Conservation (phyloP, 2,888 invertebrate species). For the Crocallis elinguaria region DNA sequence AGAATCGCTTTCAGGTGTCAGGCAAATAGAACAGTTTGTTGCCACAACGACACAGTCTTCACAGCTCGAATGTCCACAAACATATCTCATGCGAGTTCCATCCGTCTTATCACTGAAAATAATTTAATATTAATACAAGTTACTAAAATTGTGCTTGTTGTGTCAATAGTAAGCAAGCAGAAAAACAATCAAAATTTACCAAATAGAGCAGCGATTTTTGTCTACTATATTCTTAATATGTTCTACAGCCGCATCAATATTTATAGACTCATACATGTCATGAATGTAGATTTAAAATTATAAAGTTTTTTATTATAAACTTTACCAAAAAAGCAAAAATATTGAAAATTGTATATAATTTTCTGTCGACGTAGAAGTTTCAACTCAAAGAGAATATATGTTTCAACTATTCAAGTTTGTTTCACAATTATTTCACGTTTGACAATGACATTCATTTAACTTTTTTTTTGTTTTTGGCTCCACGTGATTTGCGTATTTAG, state of each 20-base stretch:
- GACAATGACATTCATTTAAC: too few species aligned
- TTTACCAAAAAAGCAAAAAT: neutral
- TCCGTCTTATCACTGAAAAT: slow-evolving; percentile 60
- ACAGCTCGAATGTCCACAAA: slow-evolving; percentile 70
- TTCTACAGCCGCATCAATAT: slow-evolving; percentile 50
- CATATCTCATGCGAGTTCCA: slow-evolving; percentile 55
- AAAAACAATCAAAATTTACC: slow-evolving; percentile 50
- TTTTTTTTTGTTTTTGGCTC: too few species aligned
- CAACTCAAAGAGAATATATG: too few species aligned
- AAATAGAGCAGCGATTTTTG: slow-evolving; percentile 58
- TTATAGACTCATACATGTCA: slow-evolving; percentile 46
- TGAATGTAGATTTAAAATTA: neutral
- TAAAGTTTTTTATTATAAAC: neutral
- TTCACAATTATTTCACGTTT: too few species aligned
- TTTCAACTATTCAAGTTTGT: too few species aligned
- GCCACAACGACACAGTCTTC: slow-evolving; percentile 53
- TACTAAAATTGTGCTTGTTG: neutral
- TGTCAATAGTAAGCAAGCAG: neutral
- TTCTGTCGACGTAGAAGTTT: too few species aligned
- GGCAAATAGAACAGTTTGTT: slow-evolving; percentile 58
- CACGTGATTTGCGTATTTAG: too few species aligned
- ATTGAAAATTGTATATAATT: too few species aligned
- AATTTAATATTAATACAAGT: slow-evolving; percentile 3
- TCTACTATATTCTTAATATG: slow-evolving; percentile 59
- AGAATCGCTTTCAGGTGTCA: slow-evolving; percentile 43